phyloP scores from a whole-genome alignment of 2,797 vertebrate genomes.

The Tolypeutes matacus region DNA sequence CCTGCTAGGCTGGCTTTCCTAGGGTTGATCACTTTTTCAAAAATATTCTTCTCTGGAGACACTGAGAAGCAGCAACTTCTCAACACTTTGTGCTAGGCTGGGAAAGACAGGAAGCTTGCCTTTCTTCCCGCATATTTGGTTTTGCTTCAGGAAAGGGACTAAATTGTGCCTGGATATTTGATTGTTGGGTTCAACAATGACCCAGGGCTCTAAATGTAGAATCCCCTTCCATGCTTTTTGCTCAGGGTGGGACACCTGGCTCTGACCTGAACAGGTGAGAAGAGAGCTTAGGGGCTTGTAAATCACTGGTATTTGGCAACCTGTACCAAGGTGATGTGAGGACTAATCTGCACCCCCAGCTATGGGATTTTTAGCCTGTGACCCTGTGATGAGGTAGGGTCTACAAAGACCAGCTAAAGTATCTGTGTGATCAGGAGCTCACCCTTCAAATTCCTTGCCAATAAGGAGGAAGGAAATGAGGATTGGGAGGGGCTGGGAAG shows the following conservation, averaged over 20 bases:
- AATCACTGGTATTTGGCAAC: neutral
- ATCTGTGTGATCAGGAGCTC: neutral
- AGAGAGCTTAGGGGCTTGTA: neutral
- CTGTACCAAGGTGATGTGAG: neutral
- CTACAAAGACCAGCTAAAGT: neutral
- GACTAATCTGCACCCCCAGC: neutral
- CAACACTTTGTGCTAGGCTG: neutral
- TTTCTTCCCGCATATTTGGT: slow-evolving; percentile 8
- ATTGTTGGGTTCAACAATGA: neutral
- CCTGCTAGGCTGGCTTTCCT: neutral
- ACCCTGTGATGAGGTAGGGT: neutral
- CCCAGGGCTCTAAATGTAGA: neutral
- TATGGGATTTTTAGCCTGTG: neutral
- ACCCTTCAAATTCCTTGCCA: neutral
- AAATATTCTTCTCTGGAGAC: neutral
- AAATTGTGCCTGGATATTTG: slow-evolving; percentile 21
- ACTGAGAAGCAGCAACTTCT: neutral
- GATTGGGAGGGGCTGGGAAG: neutral
- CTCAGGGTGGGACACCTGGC: neutral
- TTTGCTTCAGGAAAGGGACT: slow-evolving; percentile 36
- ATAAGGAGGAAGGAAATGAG: neutral
- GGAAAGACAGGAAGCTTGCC: neutral
- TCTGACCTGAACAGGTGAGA: neutral
- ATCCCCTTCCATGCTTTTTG: neutral
- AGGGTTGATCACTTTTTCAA: neutral